Conservation (phyloP, 2,888 invertebrate species). For the Bugulina stolonifera region DNA sequence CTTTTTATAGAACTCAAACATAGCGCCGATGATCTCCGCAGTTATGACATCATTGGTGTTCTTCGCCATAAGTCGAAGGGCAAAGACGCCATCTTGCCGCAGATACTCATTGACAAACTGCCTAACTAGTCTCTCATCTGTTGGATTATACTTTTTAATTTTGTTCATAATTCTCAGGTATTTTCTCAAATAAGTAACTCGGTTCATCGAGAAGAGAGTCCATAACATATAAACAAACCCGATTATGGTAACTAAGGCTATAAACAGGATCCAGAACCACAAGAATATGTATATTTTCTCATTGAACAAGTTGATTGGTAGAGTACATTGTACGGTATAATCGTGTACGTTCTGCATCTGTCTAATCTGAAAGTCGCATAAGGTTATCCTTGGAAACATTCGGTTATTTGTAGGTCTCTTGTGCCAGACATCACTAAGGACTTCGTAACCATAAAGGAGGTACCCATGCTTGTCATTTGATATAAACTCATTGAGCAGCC, state of each 20-base stretch:
- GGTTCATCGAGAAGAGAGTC: constrained; percentile 38
- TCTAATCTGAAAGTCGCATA: constrained; percentile 37
- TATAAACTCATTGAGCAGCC: constrained; percentile 51
- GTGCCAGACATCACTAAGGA: not conserved
- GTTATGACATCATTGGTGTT: constrained; percentile 48
- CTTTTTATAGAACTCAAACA: constrained; percentile 42
- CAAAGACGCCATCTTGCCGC: constrained; percentile 47
- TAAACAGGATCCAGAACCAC: constrained; percentile 48
- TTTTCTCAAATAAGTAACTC: constrained; percentile 41
- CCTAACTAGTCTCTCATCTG: constrained; percentile 33
- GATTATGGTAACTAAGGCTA: constrained; percentile 43
- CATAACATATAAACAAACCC: constrained; percentile 41
- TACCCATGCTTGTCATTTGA: constrained; percentile 30
- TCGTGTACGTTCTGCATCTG: constrained; percentile 29
- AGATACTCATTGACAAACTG: constrained; percentile 45
- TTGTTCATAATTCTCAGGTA: constrained; percentile 42
- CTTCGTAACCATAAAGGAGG: not conserved
- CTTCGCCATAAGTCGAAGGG: constrained; percentile 47
- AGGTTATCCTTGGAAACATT: constrained; percentile 52
- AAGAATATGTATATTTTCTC: constrained; percentile 47
- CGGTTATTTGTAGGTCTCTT: constrained; percentile 40
- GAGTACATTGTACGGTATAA: constrained; percentile 46
- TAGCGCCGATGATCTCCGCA: constrained; percentile 38
- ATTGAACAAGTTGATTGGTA: constrained; percentile 48
- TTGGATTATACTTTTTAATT: constrained; percentile 37